Evolutionary conservation across 2,888 invertebrate genomes (phyloP), one percentile per base, ranked within the genome.

Genomic region (Epirrhoe alternata): DNA sequence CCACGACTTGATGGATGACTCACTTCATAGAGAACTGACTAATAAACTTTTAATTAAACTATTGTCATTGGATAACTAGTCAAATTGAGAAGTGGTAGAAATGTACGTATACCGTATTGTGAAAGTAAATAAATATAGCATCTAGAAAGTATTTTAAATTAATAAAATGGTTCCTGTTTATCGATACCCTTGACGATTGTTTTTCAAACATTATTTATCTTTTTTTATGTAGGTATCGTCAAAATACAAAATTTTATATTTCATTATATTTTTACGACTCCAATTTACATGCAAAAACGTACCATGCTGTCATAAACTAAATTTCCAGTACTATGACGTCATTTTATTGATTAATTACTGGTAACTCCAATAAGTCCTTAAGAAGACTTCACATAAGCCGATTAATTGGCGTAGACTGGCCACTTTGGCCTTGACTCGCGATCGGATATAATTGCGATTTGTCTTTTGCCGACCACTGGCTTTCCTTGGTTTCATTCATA

Each of bases 381-480:
- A 65, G 63, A 61, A 60, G 68, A 73, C 71, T 73, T 73, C 71
- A 70, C 53, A 70, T 66, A 71, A 66, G 70, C 71, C 73, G 71
- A 62, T 67, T 67, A 70, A 66, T 62, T 68, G 50, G 6, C 61
- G 35, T 54, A 61, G 14, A 50, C 58, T 66, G 62, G 66, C 45
- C 61, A 63, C 52, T 65, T 66, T 58, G 58, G 50, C 73, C 73
- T 73, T 66, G 71, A 47, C 59, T 63, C 24, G 57, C 47, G 49
- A 60, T 51, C 63, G 63, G 61, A 73, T 64, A 67, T 70, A 69
- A 69, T 61, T 63, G 65, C 66, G 58, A 59, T 64, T 64, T 61
- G 63, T 67, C 67, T 58, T 68, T 62, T 69, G 51, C 63, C 69
- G 61, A 61, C 68, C 67, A 61, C 63, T 63, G 60, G 67, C 51